Base-by-base conservation (phyloP, 2,888 invertebrate species). In the Caenorhabditis sp. region DNA sequence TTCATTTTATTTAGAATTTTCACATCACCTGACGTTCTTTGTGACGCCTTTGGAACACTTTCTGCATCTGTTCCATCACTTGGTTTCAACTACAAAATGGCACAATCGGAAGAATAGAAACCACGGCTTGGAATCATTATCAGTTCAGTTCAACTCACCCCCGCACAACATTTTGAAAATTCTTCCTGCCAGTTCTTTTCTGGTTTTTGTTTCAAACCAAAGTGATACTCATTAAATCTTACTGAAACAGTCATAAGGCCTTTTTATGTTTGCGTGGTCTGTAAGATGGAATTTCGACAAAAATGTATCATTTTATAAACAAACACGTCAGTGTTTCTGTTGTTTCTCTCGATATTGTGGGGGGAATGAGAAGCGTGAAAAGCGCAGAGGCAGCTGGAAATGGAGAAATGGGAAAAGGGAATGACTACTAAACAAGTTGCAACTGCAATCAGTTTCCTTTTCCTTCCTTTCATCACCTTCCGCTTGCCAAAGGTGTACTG, bases 311-410 rank as follows among this genome's bases (percentile, higher is more conserved):
- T 55, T 55, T 28, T n/a, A 28, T 55, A 55, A 55, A 55, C 55
- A 55, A 28, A 6, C 55, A 28, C 55, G 55, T 28, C 55, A 55
- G 15, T 28, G 28, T 40, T 40, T 40, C 56, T 35, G 35, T 56
- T 56, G 56, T 56, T n/a, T 18, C 20, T 15, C 13, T 53, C 28
- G 15, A 28, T 24, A 13, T n/a, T n/a, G n/a, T n/a, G n/a, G n/a
- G n/a, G n/a, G n/a, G n/a, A n/a, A n/a, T n/a, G n/a, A n/a, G n/a
- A n/a, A n/a, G n/a, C n/a, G n/a, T n/a, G n/a, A n/a, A n/a, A n/a
- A n/a, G n/a, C n/a, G 13, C 40, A 6, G 13, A 13, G 40, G 18
- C 9, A 6, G 20, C 18, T 9, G 35, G 18, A 56, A 35, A 35
- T 1, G 35, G 18, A 15, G 6, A 15, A 28, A 13, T 9, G 9